Base-by-base conservation (phyloP, 53 echinoderm and acorn worm species). In the Actinopyga echinites region DNA sequence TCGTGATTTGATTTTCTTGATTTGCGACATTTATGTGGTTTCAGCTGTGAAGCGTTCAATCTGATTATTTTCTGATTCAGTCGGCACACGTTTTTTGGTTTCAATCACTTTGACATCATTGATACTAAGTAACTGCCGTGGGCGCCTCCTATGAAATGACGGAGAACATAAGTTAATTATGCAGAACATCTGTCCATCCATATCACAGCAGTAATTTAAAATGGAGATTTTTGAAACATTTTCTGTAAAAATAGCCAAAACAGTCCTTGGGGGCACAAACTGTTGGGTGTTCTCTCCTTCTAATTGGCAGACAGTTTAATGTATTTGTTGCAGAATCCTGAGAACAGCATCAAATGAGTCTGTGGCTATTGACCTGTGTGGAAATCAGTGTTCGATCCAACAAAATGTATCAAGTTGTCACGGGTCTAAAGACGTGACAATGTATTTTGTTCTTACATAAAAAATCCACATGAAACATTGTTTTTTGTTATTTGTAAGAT, bases 131-230 rank as follows among this genome's bases (percentile, higher is more conserved):
- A 71, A 44, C 71, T 19, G 71, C 63, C 29, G 24, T 40, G 26
- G 71, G 71, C 37, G 44, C 10, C 40, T 71, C 44, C 12, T 19
- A 44, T 36, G 15, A 24, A 21, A 28, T 71, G 22, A 71, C 40
- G 23, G 4, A 5, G 24, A 71, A 10, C 21, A 10, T 68, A 68
- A 68, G 68, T 71, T 71, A 71, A 71, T 71, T 71, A 71, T 25
- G 40, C 45, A 40, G 44, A 71, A 23, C 71, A 71, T 71, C 43
- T 71, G 71, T 71, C 71, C 42, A 40, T 44, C 83, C 42, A 21
- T 15, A 43, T 30, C 21, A 52, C 10, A 3, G 31, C 62, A 82
- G 30, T 82, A 4, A 65, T 30, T 52, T 53, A 64, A 82, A 82
- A 28, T 82, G 34, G 28, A n/a, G 24, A 44, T 43, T 40, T 82